These are phyloP conservation scores for Ammodytes marinus DNA, from an alignment of 2,113 vertebrate genomes.

Conservation along the genomic window DNA sequence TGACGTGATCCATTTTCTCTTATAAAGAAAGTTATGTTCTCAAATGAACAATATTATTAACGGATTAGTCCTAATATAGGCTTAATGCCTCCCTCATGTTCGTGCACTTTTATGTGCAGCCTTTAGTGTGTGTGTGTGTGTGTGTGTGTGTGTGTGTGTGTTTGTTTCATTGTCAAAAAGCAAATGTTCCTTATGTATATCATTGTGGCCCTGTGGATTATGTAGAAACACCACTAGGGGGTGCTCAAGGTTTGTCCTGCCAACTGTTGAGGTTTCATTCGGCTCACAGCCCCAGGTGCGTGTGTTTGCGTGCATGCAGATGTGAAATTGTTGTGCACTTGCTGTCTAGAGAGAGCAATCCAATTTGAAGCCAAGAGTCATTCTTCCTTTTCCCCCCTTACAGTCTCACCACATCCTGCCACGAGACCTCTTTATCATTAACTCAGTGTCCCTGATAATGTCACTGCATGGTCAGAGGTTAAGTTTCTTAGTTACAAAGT, in stretches of 20 bases:
- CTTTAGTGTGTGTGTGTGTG: neutral
- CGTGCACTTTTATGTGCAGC: too few relatives aligned
- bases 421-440: constrained; percentile 76
- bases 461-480: constrained; percentile 57
- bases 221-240: constrained; percentile 76
- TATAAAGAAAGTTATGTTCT: neutral
- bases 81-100: too few relatives aligned
- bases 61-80: too few relatives aligned
- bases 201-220: constrained; percentile 33
- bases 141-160: neutral
- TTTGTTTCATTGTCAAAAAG: neutral
- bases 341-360: constrained; percentile 36
- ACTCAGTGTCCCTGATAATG: constrained; percentile 51
- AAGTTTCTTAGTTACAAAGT: constrained; percentile 66
- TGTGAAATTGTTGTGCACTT: constrained; percentile 34
- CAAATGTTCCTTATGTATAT: neutral
- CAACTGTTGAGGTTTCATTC: constrained; percentile 47
- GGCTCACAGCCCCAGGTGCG: constrained; percentile 11
- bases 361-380: constrained; percentile 38
- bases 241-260: constrained; percentile 80
- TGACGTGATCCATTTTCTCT: neutral
- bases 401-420: constrained; percentile 61
- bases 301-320: constrained; percentile 22
- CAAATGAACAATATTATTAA: neutral
- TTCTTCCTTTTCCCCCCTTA: constrained; percentile 28